A percentile compares a stretch with the other conserved stretches of the same genome.
These are phyloP conservation scores for Mus minutoides DNA, from an alignment of 2,797 vertebrate genomes.

Conservation along the genomic window DNA sequence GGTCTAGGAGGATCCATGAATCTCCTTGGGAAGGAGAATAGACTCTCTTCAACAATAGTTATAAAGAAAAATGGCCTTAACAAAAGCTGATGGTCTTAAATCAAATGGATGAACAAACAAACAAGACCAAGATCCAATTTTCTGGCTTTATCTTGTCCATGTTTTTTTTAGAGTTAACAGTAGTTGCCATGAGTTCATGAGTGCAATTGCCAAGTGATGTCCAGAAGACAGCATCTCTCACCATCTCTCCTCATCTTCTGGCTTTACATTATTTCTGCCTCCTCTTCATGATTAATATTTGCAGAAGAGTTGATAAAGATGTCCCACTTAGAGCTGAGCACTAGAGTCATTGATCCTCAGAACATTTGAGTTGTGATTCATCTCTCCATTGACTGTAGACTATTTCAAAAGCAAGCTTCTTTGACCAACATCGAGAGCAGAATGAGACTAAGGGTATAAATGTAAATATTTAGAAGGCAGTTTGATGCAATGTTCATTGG, in stretches of 20 bases:
- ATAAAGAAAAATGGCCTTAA: neutral
- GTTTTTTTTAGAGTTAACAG: neutral
- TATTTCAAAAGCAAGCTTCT: neutral
- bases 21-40: neutral
- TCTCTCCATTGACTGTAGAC: neutral
- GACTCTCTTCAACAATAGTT: neutral
- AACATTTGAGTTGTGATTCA: neutral
- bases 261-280: neutral
- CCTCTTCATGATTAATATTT: neutral
- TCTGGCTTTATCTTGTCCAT: neutral
- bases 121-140: neutral
- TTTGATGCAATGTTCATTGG: neutral
- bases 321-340: neutral
- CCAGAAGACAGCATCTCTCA: neutral
- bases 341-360: neutral
- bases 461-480: neutral
- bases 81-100: neutral
- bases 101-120: neutral
- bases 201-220: neutral
- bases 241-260: neutral
- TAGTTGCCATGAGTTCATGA: neutral
- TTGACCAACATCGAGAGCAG: neutral
- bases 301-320: neutral
- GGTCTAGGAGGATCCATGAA: neutral
- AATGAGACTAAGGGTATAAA: neutral